Conservation (phyloP, 2,113 vertebrate species). For the Pteropus alecto region DNA sequence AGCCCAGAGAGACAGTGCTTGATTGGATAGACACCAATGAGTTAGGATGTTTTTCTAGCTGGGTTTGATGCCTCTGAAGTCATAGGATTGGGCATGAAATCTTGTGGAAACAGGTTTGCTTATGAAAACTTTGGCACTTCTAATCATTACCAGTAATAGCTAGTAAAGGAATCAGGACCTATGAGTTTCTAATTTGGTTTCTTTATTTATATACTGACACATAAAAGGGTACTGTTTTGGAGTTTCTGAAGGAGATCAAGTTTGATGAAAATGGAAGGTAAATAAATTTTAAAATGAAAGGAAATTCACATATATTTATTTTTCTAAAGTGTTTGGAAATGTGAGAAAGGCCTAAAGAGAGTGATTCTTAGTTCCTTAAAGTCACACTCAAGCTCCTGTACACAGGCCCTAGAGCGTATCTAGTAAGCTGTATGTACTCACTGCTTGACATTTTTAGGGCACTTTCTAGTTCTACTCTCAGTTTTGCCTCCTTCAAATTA, state of each 20-base stretch:
- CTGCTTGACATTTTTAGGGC: not conserved
- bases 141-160: not conserved
- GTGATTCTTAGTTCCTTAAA: not conserved
- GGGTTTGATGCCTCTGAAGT: not conserved
- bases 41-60: not conserved
- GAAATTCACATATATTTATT: not conserved
- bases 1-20: not conserved
- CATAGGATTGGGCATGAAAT: not conserved
- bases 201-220: not conserved
- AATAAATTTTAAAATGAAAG: not conserved
- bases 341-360: not conserved
- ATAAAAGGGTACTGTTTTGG: not conserved
- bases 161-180: not conserved
- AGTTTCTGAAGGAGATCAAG: conserved; percentile 3
- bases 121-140: not conserved
- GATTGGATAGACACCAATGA: not conserved
- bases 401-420: not conserved
- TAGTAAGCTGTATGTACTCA: not conserved
- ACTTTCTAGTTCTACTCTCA: not conserved
- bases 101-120: not conserved
- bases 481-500: not conserved
- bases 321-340: conserved; percentile 29
- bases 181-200: conserved; percentile 18
- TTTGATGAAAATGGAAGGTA: not conserved
- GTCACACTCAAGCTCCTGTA: not conserved